Base-by-base conservation (phyloP, 2,888 invertebrate species). In the Brenthis daphne region DNA sequence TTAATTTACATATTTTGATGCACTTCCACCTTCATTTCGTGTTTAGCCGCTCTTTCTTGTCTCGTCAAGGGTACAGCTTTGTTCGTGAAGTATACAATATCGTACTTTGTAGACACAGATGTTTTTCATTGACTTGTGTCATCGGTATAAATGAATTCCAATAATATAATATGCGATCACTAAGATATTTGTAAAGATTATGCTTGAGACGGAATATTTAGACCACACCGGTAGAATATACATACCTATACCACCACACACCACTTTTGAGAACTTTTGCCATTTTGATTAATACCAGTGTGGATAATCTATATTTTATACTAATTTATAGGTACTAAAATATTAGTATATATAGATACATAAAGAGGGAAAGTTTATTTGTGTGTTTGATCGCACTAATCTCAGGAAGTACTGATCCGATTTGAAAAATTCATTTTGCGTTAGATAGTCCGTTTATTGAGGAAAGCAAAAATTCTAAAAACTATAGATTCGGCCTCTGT, bases 121-220 rank as follows among this genome's bases (percentile, higher is more conserved):
- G 92, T 88, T 85, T 85, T 83, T 87, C 88, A 88, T 89, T 86
- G 86, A 84, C 85, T 86, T 89, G 88, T 92, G 90, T 91, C 91
- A 91, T 91, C 89, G 82, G 86, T 90, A 90, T 90, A 88, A 89
- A 90, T 90, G 89, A 89, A 81, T 84, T 87, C 85, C 86, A 86
- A 88, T 90, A 88, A 85, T 88, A 88, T 37, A 8, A 37, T 85
- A 84, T 82, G 85, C 83, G 82, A 85, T 86, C 85, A 87, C 89
- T 87, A 88, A 88, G 87, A 85, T 84, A 85, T 82, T 83, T 84
- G 84, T 84, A 83, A 82, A 82, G 86, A 86, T 89, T 85, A 86
- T 85, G 83, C 83, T 77, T 81, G 80, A 84, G 83, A 43, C 37
- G 37, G 83, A 82, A 84, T 85, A 85, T 83, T 84, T 77, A 82